Conservation (phyloP, 2,113 vertebrate species). For the Mesitornis unicolor region DNA sequence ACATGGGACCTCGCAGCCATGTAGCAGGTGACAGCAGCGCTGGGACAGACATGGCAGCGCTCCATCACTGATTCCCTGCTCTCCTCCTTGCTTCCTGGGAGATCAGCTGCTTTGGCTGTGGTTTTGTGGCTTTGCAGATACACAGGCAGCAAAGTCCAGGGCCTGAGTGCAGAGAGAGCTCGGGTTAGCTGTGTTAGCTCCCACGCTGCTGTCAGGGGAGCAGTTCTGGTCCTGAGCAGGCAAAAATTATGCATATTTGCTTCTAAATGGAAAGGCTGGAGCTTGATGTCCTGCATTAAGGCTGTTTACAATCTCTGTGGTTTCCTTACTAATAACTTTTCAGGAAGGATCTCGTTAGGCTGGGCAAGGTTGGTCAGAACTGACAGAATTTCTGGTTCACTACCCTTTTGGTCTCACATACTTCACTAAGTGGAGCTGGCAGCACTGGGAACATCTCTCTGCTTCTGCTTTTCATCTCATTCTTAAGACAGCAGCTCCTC, state of each 20-base stretch:
- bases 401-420: neutral
- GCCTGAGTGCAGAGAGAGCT: neutral
- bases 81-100: neutral
- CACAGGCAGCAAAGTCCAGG: neutral
- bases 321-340: neutral
- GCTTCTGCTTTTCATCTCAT: neutral
- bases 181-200: neutral
- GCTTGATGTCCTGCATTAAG: neutral
- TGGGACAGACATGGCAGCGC: neutral
- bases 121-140: neutral
- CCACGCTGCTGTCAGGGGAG: neutral
- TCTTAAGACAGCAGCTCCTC: neutral
- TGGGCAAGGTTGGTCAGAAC: neutral
- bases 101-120: neutral
- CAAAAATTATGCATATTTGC: neutral
- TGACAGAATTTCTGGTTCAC: neutral
- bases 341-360: neutral
- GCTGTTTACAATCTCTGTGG: neutral
- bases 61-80: fast-evolving
- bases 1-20: neutral
- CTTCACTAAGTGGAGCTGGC: neutral
- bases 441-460: neutral
- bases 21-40: neutral
- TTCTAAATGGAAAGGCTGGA: neutral
- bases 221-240: neutral